phyloP scores from a whole-genome alignment of 2,888 invertebrate species.

The Trimorus sp. region DNA sequence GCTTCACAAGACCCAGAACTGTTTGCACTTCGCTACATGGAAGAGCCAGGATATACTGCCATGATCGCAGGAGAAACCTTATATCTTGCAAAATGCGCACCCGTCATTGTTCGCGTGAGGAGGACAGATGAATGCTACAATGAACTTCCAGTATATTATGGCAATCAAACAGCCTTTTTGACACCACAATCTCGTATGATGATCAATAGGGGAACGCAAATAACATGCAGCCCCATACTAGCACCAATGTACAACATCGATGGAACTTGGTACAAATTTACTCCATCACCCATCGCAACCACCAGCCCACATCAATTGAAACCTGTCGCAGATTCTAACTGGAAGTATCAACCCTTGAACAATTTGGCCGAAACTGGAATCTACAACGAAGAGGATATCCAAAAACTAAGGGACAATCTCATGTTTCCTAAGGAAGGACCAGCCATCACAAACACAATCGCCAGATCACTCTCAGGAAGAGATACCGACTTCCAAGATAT shows the following conservation, averaged over 20 bases:
- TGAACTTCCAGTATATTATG: conserved; percentile 5
- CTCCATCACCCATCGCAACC: background rate
- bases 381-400: background rate
- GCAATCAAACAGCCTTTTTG: background rate
- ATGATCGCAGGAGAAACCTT: conserved; percentile 69
- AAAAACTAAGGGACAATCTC: background rate
- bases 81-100: conserved; percentile 70
- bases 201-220: background rate
- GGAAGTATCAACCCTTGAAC: background rate
- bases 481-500: background rate
- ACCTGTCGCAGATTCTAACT: background rate
- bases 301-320: background rate
- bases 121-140: conserved; percentile 54
- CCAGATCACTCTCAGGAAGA: background rate
- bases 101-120: conserved; percentile 29
- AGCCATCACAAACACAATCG: background rate
- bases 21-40: conserved; percentile 49
- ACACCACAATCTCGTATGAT: conserved; percentile 1
- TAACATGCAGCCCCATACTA: background rate
- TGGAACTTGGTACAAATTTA: conserved; percentile 16
- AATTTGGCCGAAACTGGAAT: background rate
- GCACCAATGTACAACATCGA: background rate
- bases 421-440: background rate
- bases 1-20: background rate
- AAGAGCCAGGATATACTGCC: conserved; percentile 68